Percentiles rank a stretch among this genome's conserved stretches.
phyloP scores from a whole-genome alignment of 2,797 vertebrate species.

The Brachymystax lenok region DNA sequence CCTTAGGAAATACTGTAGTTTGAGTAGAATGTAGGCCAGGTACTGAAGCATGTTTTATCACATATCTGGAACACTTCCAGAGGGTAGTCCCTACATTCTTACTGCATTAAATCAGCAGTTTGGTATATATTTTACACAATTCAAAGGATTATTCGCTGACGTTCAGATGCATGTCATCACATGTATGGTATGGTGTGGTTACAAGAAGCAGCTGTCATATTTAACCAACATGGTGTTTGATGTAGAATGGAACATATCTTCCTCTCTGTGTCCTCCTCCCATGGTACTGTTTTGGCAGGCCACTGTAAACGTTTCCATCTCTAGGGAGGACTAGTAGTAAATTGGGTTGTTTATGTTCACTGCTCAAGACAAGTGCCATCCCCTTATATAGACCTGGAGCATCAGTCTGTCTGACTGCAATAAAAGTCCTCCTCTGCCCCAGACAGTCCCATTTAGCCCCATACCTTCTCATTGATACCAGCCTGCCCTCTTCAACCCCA shows the following conservation, averaged over 20 bases:
- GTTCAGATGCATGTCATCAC: not conserved
- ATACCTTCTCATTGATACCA: too few species aligned
- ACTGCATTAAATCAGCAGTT: not conserved
- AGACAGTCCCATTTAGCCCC: conserved; percentile 27
- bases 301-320: conserved; percentile 60
- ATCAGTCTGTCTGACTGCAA: conserved; percentile 38
- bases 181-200: not conserved
- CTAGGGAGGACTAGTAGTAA: conserved; percentile 49
- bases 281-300: conserved; percentile 71
- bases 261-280: conserved; percentile 47
- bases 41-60: not conserved
- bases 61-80: not conserved
- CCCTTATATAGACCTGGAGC: conserved; percentile 66
- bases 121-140: not conserved
- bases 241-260: conserved; percentile 37
- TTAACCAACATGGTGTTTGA: conserved; percentile 56
- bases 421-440: conserved; percentile 17
- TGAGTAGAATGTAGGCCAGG: not conserved
- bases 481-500: too few species aligned
- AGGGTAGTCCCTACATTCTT: not conserved
- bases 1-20: not conserved
- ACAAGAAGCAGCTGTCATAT: conserved; percentile 57
- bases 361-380: conserved; percentile 36
- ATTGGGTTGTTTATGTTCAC: conserved; percentile 42
- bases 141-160: not conserved